A percentile compares a stretch with the other conserved stretches of the same genome.
Evolutionary conservation across 2,888 invertebrate species (phyloP).

Genomic region (Agrilus biguttatus): DNA sequence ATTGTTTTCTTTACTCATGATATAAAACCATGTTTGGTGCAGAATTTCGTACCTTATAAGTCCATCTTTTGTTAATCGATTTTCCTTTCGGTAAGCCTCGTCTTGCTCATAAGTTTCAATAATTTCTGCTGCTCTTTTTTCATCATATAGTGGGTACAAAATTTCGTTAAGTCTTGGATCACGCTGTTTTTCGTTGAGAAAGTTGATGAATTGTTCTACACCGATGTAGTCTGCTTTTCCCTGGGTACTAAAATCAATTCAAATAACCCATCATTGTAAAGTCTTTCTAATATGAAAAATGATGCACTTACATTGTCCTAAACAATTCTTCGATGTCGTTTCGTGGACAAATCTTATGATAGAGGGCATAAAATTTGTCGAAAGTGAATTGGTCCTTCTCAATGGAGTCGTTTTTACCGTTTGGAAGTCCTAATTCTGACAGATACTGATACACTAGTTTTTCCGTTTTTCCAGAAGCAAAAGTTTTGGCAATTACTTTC

Average conservation of each 20-base stretch:
- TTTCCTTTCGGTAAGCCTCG: slow-evolving; percentile 55
- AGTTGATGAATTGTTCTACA: slow-evolving; percentile 76
- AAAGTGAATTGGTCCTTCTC: slow-evolving; percentile 92
- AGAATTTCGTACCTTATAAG: slow-evolving; percentile 52
- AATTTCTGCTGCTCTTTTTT: slow-evolving; percentile 83
- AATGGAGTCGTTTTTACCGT: slow-evolving; percentile 91
- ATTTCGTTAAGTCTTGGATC: slow-evolving; percentile 98
- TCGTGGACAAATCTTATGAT: slow-evolving; percentile 97
- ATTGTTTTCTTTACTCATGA: no score
- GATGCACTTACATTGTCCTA: slow-evolving; percentile 71
- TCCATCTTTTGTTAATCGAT: slow-evolving; percentile 83
- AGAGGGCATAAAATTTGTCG: slow-evolving; percentile 95
- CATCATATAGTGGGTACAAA: slow-evolving; percentile 91
- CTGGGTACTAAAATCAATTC: slow-evolving; percentile 52
- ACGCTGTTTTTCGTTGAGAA: slow-evolving; percentile 93
- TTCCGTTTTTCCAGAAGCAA: slow-evolving; percentile 99
- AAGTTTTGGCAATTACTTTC: slow-evolving; percentile 89
- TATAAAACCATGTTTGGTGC: no score
- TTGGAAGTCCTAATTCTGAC: slow-evolving; percentile 83
- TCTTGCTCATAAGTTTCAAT: slow-evolving; percentile 85
- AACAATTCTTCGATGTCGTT: slow-evolving; percentile 98
- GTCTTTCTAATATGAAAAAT: slow-evolving; percentile 3
- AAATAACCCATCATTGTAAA: not conserved
- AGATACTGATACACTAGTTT: slow-evolving; percentile 95
- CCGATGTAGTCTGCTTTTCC: slow-evolving; percentile 80